Base-by-base conservation (phyloP, 2,888 invertebrate genomes). In the Drosophila robusta region DNA sequence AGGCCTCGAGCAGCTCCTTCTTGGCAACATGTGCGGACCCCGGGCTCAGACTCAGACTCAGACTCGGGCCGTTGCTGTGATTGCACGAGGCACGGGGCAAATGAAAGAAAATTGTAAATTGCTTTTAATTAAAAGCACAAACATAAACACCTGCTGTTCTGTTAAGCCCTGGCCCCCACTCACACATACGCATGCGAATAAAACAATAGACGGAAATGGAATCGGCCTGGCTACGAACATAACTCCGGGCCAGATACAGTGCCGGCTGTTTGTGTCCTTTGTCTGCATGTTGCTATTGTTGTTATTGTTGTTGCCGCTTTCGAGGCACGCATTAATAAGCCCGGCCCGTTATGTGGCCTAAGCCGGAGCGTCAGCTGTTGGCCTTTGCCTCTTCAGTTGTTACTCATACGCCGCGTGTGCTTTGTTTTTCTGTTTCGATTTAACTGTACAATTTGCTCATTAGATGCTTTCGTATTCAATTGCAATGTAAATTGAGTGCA, bases 71-170 rank as follows among this genome's bases (percentile, higher is more conserved):
- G 42, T 44, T 60, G 52, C 60, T 68, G 50, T 66, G 78, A 71
- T 73, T 82, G 67, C 75, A 12, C 62, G 71, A 69, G 67, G 67
- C 61, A 55, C 58, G 54, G 56, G 72, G 70, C 75, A 71, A 86
- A 88, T 82, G 78, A 83, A 80, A 79, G 81, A 87, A 82, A 80
- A 89, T 86, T 86, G 89, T 87, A 89, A 87, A 87, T 89, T 80
- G 81, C 84, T 90, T 89, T 89, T 89, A 89, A 89, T 89, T 89
- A 89, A 89, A 90, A 89, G 86, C 87, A 85, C 85, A 86, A 85
- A 83, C 87, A 87, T 80, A 86, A 87, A 82, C 85, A 86, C 85
- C 85, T 86, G 85, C 85, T 86, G 85, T 85, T 74, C 70, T 47
- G 54, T 50, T 65, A 54, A 54, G 46, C 36, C 36, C 36, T 46